Base-by-base conservation (phyloP, 2,797 vertebrate species). In the Danio albolineatus region DNA sequence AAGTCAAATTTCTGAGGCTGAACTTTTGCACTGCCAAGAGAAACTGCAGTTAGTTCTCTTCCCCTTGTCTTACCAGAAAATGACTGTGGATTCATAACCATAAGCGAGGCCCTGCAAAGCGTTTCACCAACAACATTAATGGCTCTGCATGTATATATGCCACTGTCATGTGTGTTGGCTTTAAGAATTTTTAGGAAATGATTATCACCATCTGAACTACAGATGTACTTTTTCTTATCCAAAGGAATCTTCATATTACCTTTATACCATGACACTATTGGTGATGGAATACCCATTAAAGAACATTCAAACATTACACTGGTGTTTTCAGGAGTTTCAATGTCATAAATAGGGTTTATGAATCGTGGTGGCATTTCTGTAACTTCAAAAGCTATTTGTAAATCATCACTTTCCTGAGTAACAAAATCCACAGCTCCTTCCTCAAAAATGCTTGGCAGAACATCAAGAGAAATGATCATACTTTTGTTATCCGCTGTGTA, bases 341-440 rank as follows among this genome's bases (percentile, higher is more conserved):
- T 89, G 85, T 99, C 96, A 86, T 94, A 94, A 87, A 98, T 94
- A 14, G 97, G 96, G 82, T 94, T 94, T 3, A 95, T 95, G 69
- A 99, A 99, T 17, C 95, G 93, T 4, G 98, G 98, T 59, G 98
- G 98, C 96, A 98, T 98, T 90, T 99, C 97, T 2, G 94, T 97
- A 71, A 96, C 94, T 90, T 99, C 96, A 85, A 99, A 96, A 84
- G 96, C 95, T 65, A 99, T 98, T 94, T 96, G 96, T 81, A 99
- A 84, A 83, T 97, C 94, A 72, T 95, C 93, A 28, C 92, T 93
- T 82, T 95, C 94, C 84, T 93, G 92, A 14, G 90, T 88, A 28
- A 92, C 84, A 70, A 95, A 95, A 81, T 94, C 93, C 59, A 93
- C 86, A 41, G 90, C 83, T 6, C 94, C 93, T 60, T 96, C 96